These are phyloP conservation scores for Ascidia mentula DNA, from an alignment of 23 tunicate species.

Conservation along the genomic window DNA sequence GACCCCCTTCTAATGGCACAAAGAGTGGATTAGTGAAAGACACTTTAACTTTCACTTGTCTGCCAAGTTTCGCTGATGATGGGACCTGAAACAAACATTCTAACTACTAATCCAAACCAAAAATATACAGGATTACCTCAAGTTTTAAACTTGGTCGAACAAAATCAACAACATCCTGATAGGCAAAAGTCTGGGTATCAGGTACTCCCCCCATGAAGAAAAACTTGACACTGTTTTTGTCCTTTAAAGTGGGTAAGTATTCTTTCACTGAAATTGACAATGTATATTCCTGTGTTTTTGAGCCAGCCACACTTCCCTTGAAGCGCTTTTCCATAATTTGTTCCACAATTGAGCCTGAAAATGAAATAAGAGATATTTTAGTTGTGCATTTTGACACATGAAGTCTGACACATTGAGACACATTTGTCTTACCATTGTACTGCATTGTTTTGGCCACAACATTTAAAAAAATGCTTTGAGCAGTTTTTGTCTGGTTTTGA, in stretches of 20 bases:
- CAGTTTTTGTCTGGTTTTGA: slow-evolving; percentile 39
- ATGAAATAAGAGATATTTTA: not conserved
- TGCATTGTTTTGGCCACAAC: slow-evolving; percentile 79
- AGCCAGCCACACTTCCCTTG: slow-evolving; percentile 18
- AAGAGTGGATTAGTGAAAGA: slow-evolving; percentile 87
- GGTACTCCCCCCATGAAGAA: slow-evolving; percentile 71
- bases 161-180: slow-evolving; percentile 55
- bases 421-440: slow-evolving; percentile 69
- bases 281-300: slow-evolving; percentile 28
- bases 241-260: slow-evolving; percentile 32
- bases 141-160: slow-evolving; percentile 47
- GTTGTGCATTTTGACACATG: not conserved
- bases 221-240: slow-evolving; percentile 70
- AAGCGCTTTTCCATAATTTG: slow-evolving; percentile 41
- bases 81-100: slow-evolving; percentile 8
- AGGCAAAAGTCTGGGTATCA: slow-evolving; percentile 27
- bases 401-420: not conserved
- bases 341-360: slow-evolving; percentile 66
- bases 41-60: slow-evolving; percentile 42
- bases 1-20: slow-evolving; percentile 46
- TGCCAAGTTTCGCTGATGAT: slow-evolving; percentile 24
- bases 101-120: too few species aligned
- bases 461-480: slow-evolving; percentile 41
- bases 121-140: too few species aligned
- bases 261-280: slow-evolving; percentile 21